Evolutionary conservation across 2,797 vertebrate species (phyloP).

Genomic region (Discoglossus pictus): DNA sequence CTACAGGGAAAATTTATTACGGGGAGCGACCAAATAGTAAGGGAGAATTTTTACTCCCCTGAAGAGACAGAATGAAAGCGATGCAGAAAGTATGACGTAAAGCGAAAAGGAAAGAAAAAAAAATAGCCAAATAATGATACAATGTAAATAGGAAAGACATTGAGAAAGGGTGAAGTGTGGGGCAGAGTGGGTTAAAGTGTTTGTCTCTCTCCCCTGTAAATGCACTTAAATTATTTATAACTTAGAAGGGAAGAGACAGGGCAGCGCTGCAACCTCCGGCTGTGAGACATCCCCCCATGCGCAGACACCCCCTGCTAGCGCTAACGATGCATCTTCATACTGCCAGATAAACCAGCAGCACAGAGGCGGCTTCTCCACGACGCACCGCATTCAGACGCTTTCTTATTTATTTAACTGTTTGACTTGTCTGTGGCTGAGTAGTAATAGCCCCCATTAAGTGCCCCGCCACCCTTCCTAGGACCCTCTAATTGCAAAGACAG

Average conservation of each 20-base stretch:
- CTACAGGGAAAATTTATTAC: constrained; percentile 25
- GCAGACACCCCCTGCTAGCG: background rate
- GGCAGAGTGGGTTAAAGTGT: constrained; percentile 28
- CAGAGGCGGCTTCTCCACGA: background rate
- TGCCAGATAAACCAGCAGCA: background rate
- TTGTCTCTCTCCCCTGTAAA: constrained; percentile 41
- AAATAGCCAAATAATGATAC: too few species aligned
- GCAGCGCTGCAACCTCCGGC: constrained; percentile 22
- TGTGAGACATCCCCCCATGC: constrained; percentile 7
- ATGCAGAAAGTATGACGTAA: too few species aligned
- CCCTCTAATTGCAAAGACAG: too few species aligned
- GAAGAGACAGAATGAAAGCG: too few species aligned
- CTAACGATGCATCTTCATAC: background rate
- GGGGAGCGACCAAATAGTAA: constrained; percentile 1
- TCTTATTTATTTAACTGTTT: constrained; percentile 23
- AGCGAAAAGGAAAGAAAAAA: too few species aligned
- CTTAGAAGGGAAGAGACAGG: constrained; percentile 38
- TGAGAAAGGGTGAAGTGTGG: background rate
- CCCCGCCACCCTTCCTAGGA: background rate
- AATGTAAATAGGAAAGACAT: background rate
- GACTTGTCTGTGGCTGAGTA: background rate
- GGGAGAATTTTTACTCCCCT: constrained; percentile 2
- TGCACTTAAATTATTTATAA: constrained; percentile 53
- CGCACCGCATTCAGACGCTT: background rate
- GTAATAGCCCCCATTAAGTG: background rate